Evolutionary conservation across 2,888 invertebrate genomes (phyloP).

Genomic region (Drosophila pseudotalamancana): DNA sequence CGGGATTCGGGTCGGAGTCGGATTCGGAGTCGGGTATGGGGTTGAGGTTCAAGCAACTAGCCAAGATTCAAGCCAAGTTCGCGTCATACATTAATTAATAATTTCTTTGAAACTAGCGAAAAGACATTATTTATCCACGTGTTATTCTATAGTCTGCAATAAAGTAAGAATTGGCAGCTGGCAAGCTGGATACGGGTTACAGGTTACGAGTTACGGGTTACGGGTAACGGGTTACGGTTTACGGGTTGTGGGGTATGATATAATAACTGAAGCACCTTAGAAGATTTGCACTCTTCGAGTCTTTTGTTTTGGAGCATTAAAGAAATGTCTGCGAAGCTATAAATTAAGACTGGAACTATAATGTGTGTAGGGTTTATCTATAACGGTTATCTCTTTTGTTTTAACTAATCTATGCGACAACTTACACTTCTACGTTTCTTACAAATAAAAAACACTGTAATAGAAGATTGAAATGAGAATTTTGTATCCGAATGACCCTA

Average conservation of each 20-base stretch:
- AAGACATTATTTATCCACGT: conserved; percentile 60
- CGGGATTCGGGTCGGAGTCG: background rate
- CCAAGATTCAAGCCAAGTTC: conserved; percentile 23
- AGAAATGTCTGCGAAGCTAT: conserved; percentile 20
- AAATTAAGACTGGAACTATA: conserved; percentile 17
- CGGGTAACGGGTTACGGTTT: no score
- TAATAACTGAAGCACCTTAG: background rate
- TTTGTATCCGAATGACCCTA: no score
- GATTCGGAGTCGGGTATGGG: background rate
- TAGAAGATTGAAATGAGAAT: background rate
- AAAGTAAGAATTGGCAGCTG: background rate
- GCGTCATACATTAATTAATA: conserved; percentile 69
- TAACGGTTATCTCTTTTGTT: conserved; percentile 27
- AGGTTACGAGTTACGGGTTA: no score
- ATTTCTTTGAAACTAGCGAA: conserved; percentile 60
- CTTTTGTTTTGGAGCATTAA: conserved; percentile 11
- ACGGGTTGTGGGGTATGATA: no score
- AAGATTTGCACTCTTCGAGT: background rate
- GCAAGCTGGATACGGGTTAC: background rate
- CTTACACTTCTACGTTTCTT: conserved; percentile 10
- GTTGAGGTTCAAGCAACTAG: conserved; percentile 8
- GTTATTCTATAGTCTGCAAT: conserved; percentile 4
- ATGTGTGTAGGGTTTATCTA: background rate
- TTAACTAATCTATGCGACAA: background rate
- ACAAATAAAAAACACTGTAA: background rate